These are phyloP conservation scores for Tetramorium alpestre DNA, from an alignment of 1,140 invertebrate species.

Conservation along the genomic window DNA sequence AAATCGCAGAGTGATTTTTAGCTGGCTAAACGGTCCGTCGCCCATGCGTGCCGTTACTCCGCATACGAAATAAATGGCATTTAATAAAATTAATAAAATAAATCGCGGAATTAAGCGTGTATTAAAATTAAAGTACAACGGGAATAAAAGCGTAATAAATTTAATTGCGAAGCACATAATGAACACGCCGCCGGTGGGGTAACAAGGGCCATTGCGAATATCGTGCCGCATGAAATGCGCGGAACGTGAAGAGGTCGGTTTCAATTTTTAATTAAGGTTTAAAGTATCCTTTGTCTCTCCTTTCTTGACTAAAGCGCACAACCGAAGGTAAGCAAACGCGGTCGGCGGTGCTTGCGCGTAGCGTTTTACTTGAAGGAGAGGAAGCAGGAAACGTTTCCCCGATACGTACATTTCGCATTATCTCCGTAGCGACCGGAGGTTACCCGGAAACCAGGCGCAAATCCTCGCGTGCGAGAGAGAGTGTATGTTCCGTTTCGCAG, in stretches of 20 bases:
- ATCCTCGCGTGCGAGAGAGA: neutral
- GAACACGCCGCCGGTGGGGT: neutral
- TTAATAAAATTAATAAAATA: slow-evolving; percentile 1
- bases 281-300: neutral
- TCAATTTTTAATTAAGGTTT: slow-evolving; percentile 42
- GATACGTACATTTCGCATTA: slow-evolving; percentile 59
- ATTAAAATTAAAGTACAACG: slow-evolving; percentile 27
- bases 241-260: neutral
- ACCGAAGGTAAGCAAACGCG: slow-evolving; percentile 1
- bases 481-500: slow-evolving; percentile 28
- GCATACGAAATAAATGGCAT: neutral
- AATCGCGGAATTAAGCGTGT: neutral
- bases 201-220: slow-evolving; percentile 4
- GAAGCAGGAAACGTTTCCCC: slow-evolving; percentile 30
- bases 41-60: neutral
- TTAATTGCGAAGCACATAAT: slow-evolving; percentile 30
- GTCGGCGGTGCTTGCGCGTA: slow-evolving; percentile 10
- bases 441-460: slow-evolving; percentile 34
- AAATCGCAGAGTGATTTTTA: slow-evolving; percentile 47
- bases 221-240: neutral
- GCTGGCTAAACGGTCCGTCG: slow-evolving; percentile 15
- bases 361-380: slow-evolving; percentile 14
- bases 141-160: neutral
- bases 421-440: slow-evolving; percentile 38
- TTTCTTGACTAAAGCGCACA: neutral